phyloP scores from a whole-genome alignment of 2,113 vertebrate species.

The Sus scrofa region DNA sequence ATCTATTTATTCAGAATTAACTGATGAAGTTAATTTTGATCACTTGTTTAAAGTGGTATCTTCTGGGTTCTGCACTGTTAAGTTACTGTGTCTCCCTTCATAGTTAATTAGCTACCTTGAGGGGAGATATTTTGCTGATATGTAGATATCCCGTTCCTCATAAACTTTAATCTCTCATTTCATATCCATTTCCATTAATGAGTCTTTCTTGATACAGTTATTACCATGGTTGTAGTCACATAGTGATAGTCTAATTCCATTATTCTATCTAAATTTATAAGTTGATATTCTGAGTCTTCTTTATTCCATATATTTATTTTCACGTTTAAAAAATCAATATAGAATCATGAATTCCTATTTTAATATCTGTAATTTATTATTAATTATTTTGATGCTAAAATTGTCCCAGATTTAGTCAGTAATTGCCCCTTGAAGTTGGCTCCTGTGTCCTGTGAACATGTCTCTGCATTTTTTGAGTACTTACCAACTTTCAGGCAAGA shows the following conservation, averaged over 20 bases:
- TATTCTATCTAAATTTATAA: conserved; percentile 9
- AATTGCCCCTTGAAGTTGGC: neutral
- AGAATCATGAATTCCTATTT: neutral
- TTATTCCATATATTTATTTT: neutral
- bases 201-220: neutral
- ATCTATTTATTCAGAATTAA: neutral
- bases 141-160: neutral
- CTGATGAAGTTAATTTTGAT: neutral
- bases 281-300: neutral
- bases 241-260: neutral
- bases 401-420: neutral
- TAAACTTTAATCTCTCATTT: neutral
- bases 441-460: neutral
- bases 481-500: neutral
- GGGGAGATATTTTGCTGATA: neutral
- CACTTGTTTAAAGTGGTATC: neutral
- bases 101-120: neutral
- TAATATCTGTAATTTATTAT: neutral
- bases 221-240: neutral
- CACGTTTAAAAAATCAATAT: neutral
- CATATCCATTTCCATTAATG: neutral
- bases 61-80: neutral
- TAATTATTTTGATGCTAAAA: neutral
- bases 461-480: neutral
- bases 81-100: neutral